phyloP scores from a whole-genome alignment of 2,888 invertebrate genomes.

The Drosophila pseudotakahashii region DNA sequence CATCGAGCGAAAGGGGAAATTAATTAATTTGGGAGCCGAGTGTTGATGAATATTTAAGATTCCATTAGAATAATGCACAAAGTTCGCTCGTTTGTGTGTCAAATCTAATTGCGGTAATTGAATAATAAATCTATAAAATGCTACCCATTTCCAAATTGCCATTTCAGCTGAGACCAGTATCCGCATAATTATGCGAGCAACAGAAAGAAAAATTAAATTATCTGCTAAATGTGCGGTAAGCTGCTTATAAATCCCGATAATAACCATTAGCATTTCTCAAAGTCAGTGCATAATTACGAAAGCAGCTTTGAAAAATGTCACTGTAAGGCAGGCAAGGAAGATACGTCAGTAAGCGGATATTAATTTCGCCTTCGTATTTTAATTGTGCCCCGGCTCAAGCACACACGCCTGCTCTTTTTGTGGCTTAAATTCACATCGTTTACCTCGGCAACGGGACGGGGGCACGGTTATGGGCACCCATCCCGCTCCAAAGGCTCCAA shows the following conservation, averaged over 20 bases:
- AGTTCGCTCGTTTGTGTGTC: slow-evolving; percentile 1
- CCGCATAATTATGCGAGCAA: slow-evolving; percentile 1
- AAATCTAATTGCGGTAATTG: slow-evolving; percentile 39
- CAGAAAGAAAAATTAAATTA: slow-evolving; percentile 21
- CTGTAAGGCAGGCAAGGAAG: slow-evolving; percentile 10
- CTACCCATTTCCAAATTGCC: neutral
- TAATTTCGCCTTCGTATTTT: slow-evolving; percentile 55
- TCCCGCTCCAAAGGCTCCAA: neutral
- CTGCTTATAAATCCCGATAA: slow-evolving; percentile 31
- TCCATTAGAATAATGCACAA: slow-evolving; percentile 30
- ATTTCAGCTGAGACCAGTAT: neutral
- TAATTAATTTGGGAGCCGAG: slow-evolving; percentile 54
- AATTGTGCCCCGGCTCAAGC: slow-evolving; percentile 45
- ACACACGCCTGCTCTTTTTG: slow-evolving; percentile 17
- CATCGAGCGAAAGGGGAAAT: slow-evolving; percentile 36
- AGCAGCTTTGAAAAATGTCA: slow-evolving; percentile 43
- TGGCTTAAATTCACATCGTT: slow-evolving; percentile 45
- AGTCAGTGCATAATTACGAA: slow-evolving; percentile 44
- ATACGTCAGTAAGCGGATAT: slow-evolving; percentile 47
- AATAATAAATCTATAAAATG: slow-evolving; percentile 29
- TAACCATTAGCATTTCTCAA: slow-evolving; percentile 34
- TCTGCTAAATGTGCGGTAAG: slow-evolving; percentile 31
- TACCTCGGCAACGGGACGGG: slow-evolving; percentile 54
- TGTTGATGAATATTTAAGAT: slow-evolving; percentile 35
- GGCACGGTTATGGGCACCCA: neutral